Evolutionary conservation across 2,888 invertebrate species (phyloP).

Genomic region (Troides aeacus): DNA sequence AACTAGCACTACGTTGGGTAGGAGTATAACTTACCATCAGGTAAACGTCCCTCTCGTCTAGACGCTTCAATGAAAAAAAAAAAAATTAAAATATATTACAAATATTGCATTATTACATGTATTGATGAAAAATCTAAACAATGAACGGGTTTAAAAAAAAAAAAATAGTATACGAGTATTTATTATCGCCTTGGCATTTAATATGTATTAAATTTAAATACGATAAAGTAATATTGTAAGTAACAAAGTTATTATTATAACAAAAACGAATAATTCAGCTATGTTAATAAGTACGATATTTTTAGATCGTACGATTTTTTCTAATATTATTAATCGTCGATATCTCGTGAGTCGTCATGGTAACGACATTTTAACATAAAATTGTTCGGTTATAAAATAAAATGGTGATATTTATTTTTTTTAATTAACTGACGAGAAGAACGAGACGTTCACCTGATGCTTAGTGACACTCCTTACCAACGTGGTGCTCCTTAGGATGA

Average conservation of each 20-base stretch:
- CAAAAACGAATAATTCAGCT: conserved; percentile 20
- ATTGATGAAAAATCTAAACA: background rate
- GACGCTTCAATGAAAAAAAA: no score
- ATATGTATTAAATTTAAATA: conserved; percentile 8
- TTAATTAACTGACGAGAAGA: no score
- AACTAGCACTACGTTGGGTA: no score
- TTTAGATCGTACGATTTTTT: conserved; percentile 16
- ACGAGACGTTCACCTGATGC: no score
- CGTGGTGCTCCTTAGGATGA: no score
- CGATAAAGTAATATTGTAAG: background rate
- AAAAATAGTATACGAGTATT: background rate
- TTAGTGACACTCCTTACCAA: no score
- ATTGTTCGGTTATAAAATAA: background rate
- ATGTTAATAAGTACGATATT: background rate
- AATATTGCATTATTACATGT: no score
- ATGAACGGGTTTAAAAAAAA: background rate
- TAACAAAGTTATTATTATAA: conserved; percentile 21
- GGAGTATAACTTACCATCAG: no score
- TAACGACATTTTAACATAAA: background rate
- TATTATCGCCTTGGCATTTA: no score
- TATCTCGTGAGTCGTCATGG: background rate
- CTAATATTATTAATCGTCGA: background rate
- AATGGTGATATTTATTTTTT: no score
- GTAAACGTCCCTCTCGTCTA: no score
- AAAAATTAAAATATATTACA: no score